Conservation (phyloP, 2,113 vertebrate genomes). For the Perognathus longimembris region DNA sequence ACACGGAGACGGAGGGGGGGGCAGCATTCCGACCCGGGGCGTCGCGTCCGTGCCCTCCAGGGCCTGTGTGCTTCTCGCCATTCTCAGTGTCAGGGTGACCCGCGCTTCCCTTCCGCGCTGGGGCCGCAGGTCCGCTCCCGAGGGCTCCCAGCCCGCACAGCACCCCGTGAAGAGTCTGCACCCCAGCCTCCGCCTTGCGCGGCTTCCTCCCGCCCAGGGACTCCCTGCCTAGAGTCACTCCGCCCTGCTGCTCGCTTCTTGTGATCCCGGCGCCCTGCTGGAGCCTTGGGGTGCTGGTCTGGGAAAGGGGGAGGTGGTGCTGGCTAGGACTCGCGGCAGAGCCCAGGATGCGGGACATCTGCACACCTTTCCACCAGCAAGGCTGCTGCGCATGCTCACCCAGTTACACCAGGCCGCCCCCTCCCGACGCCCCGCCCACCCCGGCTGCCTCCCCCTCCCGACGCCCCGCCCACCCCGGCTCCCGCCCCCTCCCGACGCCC, state of each 20-base stretch:
- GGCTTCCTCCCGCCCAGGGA: too few species aligned
- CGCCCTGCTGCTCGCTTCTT: neutral
- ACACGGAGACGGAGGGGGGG: neutral
- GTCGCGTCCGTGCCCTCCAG: neutral
- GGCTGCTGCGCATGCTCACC: neutral
- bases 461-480: too few species aligned
- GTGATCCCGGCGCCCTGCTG: neutral
- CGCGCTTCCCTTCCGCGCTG: too few species aligned
- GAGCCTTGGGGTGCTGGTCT: neutral
- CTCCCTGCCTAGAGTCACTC: neutral
- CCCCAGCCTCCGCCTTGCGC: too few species aligned
- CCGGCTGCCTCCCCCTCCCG: too few species aligned
- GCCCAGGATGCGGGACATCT: neutral
- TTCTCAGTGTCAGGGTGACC: too few species aligned
- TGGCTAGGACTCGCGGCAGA: neutral
- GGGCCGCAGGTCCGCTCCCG: neutral
- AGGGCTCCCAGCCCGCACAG: too few species aligned
- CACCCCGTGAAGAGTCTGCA: neutral
- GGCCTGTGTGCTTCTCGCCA: neutral
- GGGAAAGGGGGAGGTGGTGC: neutral
- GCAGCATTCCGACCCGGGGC: neutral
- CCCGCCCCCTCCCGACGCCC: too few species aligned
- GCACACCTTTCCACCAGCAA: too few species aligned
- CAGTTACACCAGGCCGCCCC: too few species aligned
- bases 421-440: neutral